Conservation (phyloP, 2,113 vertebrate genomes). For the Eubucco bourcierii region DNA sequence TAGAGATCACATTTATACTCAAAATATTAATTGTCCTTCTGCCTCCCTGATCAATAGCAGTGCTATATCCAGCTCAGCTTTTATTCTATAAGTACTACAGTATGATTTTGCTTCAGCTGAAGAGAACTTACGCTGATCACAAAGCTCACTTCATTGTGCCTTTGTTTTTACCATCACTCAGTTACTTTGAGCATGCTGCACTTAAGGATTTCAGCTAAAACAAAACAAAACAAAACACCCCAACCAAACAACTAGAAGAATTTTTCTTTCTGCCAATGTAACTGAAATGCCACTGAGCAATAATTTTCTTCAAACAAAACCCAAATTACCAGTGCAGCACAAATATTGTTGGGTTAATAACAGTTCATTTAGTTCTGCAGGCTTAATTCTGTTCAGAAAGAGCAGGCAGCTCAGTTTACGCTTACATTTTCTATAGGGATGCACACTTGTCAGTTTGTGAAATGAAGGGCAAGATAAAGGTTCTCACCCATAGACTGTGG, state of each 20-base stretch:
- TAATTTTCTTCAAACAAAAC: neutral
- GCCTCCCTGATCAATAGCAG: neutral
- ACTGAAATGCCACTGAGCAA: slow-evolving; percentile 17
- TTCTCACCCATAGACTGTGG: neutral
- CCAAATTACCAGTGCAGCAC: neutral
- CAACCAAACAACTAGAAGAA: too few relatives aligned
- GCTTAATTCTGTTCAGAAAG: neutral
- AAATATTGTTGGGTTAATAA: neutral
- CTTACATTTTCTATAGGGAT: neutral
- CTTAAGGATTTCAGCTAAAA: neutral
- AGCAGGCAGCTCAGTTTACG: neutral
- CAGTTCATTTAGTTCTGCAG: neutral
- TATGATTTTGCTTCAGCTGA: neutral
- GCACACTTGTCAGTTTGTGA: neutral
- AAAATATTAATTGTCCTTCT: neutral
- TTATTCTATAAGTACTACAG: neutral
- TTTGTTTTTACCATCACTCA: neutral
- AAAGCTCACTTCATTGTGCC: neutral
- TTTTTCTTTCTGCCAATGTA: neutral
- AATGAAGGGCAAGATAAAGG: neutral
- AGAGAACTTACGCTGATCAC: neutral
- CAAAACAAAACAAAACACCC: neutral
- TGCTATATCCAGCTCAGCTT: neutral
- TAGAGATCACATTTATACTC: neutral
- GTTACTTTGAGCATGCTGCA: neutral